Evolutionary conservation across 2,797 vertebrate species (phyloP).

Genomic region (Cirrhinus mrigala): DNA sequence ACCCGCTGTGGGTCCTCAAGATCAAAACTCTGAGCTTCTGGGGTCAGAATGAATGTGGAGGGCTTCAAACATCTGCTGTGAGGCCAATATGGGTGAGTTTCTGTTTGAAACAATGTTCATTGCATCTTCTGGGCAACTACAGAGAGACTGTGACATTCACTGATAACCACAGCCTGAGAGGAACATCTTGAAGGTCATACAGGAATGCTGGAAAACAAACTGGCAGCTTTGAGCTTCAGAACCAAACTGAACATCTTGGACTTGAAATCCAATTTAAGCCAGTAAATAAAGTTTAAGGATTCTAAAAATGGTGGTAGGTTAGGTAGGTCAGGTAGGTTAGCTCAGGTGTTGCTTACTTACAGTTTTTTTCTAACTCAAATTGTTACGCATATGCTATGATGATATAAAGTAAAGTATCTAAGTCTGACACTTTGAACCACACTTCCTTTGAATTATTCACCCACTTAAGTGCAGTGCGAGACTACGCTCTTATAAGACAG

Average conservation of each 20-base stretch:
- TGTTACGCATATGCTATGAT: background rate
- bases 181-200: background rate
- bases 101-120: background rate
- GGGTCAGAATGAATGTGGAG: background rate
- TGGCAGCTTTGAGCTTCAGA: background rate
- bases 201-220: background rate
- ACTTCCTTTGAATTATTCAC: background rate
- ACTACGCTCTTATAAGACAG: background rate
- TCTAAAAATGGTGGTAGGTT: too few species aligned
- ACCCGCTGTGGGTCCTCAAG: background rate
- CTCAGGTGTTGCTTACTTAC: background rate
- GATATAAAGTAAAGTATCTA: background rate
- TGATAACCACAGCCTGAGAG: background rate
- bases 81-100: background rate
- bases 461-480: background rate
- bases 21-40: background rate
- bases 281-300: background rate
- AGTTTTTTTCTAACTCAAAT: background rate
- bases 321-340: background rate
- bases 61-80: background rate
- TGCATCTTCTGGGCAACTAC: conserved; percentile 2
- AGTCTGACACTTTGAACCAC: background rate
- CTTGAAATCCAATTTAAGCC: background rate
- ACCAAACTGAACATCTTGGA: background rate
- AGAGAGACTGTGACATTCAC: background rate